phyloP scores from a whole-genome alignment of 2,888 invertebrate genomes.

The Habroteleia sp. region DNA sequence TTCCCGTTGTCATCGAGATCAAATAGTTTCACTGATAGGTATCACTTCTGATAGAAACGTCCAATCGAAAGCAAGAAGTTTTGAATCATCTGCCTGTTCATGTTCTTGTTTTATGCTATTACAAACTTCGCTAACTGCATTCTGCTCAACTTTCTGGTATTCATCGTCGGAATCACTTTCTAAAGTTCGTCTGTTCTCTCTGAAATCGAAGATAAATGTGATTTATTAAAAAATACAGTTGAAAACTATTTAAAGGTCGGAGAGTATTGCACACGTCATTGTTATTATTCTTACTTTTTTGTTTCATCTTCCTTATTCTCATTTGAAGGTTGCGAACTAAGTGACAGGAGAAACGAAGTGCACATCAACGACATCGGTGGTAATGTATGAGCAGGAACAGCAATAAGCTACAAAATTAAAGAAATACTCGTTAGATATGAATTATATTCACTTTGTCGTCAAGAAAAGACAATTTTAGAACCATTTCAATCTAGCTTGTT shows the following conservation, averaged over 20 bases:
- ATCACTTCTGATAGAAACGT: conserved; percentile 72
- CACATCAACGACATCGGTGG: conserved; percentile 79
- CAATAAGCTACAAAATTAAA: conserved; percentile 69
- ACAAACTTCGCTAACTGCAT: conserved; percentile 15
- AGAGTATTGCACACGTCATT: neutral
- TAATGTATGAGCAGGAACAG: conserved; percentile 79
- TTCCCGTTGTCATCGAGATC: conserved; percentile 14
- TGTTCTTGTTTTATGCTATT: conserved; percentile 40
- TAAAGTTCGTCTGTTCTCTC: conserved; percentile 26
- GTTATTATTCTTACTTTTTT: conserved; percentile 14
- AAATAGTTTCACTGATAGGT: conserved; percentile 66
- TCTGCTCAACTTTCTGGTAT: conserved; percentile 18
- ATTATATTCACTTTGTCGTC: conserved; percentile 11
- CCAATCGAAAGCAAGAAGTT: conserved; percentile 72
- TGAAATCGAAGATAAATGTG: conserved; percentile 29
- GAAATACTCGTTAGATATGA: neutral
- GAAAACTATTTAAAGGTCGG: neutral
- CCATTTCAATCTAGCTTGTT: conserved; percentile 6
- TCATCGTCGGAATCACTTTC: conserved; percentile 48
- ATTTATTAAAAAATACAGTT: conserved; percentile 13
- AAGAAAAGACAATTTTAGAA: conserved; percentile 31
- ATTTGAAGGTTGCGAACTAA: conserved; percentile 66
- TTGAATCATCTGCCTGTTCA: conserved; percentile 64
- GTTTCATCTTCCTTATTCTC: conserved; percentile 37
- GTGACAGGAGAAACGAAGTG: conserved; percentile 76